Evolutionary conservation across 2,888 invertebrate species (phyloP).

Genomic region (Acheta domesticus): DNA sequence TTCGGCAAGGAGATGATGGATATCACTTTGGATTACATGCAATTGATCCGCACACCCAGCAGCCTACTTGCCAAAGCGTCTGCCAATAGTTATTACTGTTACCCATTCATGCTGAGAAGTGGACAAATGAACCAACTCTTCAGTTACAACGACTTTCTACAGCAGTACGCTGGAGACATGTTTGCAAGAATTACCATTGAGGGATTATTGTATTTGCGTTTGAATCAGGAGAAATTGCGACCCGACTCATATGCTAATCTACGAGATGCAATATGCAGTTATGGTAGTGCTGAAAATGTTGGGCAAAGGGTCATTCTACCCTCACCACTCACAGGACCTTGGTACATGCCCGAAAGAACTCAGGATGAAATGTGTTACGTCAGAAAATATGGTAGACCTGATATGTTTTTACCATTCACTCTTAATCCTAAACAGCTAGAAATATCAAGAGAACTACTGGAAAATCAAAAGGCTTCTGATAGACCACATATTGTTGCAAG

Average conservation of each 20-base stretch:
- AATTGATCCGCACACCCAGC: no score
- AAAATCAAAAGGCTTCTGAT: conserved; percentile 38
- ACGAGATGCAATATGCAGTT: conserved; percentile 36
- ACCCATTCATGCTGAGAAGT: conserved; percentile 36
- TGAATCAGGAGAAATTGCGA: conserved; percentile 39
- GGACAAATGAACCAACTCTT: conserved; percentile 32
- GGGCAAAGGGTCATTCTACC: no score
- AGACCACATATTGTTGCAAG: conserved; percentile 41
- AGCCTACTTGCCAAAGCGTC: no score
- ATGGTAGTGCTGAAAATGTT: no score
- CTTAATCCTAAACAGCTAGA: conserved; percentile 44
- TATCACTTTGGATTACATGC: no score
- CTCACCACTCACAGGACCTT: conserved; percentile 42
- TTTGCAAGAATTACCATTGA: no score
- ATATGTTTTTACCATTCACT: conserved; percentile 45
- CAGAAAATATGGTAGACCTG: conserved; percentile 43
- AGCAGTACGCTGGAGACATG: conserved; percentile 42
- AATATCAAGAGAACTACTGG: conserved; percentile 39
- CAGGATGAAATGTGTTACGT: conserved; percentile 46
- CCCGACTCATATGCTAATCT: conserved; percentile 40
- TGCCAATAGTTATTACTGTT: conserved; percentile 39
- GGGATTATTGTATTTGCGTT: no score
- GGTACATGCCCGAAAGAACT: conserved; percentile 45
- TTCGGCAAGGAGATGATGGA: conserved; percentile 39
- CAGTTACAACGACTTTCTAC: conserved; percentile 37